Conservation (phyloP, 1,140 invertebrate species). For the Lordiphosa clarofinis region DNA sequence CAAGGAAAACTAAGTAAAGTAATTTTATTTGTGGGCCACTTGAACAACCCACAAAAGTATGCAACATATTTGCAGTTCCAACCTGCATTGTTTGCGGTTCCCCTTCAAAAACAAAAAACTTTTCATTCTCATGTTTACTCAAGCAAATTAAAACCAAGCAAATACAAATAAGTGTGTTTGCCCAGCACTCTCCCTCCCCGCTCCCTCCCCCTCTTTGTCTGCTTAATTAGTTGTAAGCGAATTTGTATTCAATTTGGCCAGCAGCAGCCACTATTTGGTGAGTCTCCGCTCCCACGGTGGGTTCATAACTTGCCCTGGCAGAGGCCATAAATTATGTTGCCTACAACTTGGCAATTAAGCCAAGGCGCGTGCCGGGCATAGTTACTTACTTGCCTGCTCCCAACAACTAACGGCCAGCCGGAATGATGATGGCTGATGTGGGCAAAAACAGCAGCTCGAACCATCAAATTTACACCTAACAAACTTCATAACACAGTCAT, state of each 20-base stretch:
- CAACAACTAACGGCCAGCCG: conserved; percentile 5
- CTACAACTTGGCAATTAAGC: conserved; percentile 71
- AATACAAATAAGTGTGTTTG: conserved; percentile 8
- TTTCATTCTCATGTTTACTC: conserved; percentile 24
- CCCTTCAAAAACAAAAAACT: no score
- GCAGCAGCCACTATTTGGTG: conserved; percentile 5
- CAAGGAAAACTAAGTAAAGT: background rate
- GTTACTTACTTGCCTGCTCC: no score
- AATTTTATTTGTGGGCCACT: no score
- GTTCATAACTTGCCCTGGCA: conserved; percentile 54
- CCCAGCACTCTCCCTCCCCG: conserved; percentile 8
- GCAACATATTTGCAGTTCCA: no score
- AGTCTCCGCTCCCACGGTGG: background rate
- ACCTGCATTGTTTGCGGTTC: no score
- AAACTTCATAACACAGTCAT: conserved; percentile 76
- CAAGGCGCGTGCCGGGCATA: conserved; percentile 9
- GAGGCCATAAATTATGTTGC: conserved; percentile 69
- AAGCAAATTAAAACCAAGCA: conserved; percentile 39
- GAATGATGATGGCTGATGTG: conserved; percentile 14
- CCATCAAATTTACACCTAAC: conserved; percentile 75
- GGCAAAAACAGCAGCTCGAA: conserved; percentile 26
- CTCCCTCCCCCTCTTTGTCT: conserved; percentile 7
- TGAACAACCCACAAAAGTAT: no score
- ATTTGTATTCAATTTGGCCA: conserved; percentile 70
- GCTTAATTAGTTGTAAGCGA: conserved; percentile 71